A percentile compares a stretch with the other conserved stretches of the same genome.
phyloP scores from a whole-genome alignment of 2,888 invertebrate genomes.

The Chymomyza procnemis region DNA sequence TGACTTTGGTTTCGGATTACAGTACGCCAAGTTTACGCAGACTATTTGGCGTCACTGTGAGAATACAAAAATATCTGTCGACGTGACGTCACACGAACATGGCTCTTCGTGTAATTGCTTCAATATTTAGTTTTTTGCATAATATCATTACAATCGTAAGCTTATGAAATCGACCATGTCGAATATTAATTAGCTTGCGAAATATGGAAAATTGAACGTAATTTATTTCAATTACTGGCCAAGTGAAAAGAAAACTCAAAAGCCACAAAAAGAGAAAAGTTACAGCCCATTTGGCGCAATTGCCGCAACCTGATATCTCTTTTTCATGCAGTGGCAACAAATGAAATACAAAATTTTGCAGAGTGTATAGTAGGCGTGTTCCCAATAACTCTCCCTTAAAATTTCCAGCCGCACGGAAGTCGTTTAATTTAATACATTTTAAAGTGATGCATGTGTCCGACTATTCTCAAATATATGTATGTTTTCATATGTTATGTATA shows the following conservation, averaged over 20 bases:
- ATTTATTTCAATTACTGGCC: conserved; percentile 43
- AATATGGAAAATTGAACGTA: conserved; percentile 27
- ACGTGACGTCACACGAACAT: background rate
- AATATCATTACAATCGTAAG: conserved; percentile 26
- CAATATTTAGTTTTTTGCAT: conserved; percentile 38
- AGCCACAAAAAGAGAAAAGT: conserved; percentile 1
- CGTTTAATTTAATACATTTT: too few relatives aligned
- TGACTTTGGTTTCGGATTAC: conserved; percentile 62
- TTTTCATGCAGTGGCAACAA: conserved; percentile 25
- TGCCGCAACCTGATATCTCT: conserved; percentile 28
- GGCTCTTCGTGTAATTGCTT: background rate
- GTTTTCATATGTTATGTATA: too few relatives aligned
- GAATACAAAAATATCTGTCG: background rate
- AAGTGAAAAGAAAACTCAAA: conserved; percentile 2
- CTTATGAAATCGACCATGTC: conserved; percentile 36
- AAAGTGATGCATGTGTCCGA: too few relatives aligned
- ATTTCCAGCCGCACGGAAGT: too few relatives aligned
- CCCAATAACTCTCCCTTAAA: too few relatives aligned
- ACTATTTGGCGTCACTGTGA: conserved; percentile 2
- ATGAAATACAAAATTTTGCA: background rate
- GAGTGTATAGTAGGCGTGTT: background rate
- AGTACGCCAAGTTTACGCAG: conserved; percentile 15
- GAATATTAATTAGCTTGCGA: conserved; percentile 38
- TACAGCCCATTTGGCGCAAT: conserved; percentile 48
- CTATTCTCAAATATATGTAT: too few relatives aligned